Evolutionary conservation across 2,113 vertebrate genomes (phyloP).

Genomic region (Gambusia holbrooki): DNA sequence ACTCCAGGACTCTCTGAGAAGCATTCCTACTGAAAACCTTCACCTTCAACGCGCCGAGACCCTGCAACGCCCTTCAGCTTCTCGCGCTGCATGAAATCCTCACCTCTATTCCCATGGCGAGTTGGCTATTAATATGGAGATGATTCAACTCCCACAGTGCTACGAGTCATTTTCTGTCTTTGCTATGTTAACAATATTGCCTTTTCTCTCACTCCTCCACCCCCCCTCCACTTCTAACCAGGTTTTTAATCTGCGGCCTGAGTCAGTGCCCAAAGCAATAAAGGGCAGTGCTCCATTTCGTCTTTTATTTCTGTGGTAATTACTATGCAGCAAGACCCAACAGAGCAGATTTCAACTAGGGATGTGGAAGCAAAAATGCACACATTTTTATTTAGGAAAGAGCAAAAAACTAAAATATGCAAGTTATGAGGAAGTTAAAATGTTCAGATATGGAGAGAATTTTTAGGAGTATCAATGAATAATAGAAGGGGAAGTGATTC

Average conservation of each 20-base stretch:
- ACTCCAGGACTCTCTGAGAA: constrained; percentile 19
- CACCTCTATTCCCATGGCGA: constrained; percentile 52
- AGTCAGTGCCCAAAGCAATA: constrained; percentile 70
- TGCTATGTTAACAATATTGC: constrained; percentile 73
- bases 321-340: constrained; percentile 69
- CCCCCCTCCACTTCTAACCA: constrained; percentile 42
- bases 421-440: not conserved
- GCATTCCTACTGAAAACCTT: constrained; percentile 34
- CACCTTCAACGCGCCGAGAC: constrained; percentile 41
- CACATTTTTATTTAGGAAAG: constrained; percentile 47
- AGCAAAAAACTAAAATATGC: constrained; percentile 36
- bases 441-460: constrained; percentile 54
- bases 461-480: constrained; percentile 67
- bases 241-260: constrained; percentile 67
- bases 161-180: constrained; percentile 75
- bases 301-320: constrained; percentile 74
- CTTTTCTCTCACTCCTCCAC: constrained; percentile 39
- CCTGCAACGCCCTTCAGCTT: constrained; percentile 14
- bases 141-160: constrained; percentile 67
- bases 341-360: constrained; percentile 50
- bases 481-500: constrained; percentile 62
- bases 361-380: constrained; percentile 39
- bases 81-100: constrained; percentile 29
- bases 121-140: constrained; percentile 73
- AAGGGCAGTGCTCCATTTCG: constrained; percentile 69